Percentiles rank a stretch among this genome's conserved stretches.
These are phyloP conservation scores for Epinotia nisella DNA, from an alignment of 2,888 invertebrate species.

Conservation along the genomic window DNA sequence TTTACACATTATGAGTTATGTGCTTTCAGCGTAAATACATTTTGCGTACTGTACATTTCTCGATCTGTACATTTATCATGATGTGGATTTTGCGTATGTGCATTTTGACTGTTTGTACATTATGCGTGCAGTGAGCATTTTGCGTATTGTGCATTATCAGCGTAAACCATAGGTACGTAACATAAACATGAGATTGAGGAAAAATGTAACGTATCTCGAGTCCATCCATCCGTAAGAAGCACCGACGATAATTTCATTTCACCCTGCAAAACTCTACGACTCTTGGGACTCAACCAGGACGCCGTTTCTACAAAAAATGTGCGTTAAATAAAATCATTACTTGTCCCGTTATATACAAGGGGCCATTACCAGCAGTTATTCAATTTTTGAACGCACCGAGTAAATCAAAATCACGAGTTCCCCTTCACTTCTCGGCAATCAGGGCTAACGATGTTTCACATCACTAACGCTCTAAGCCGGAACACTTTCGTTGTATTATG, in stretches of 20 bases:
- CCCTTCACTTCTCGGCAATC: constrained; percentile 54
- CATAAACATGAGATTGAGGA: constrained; percentile 21
- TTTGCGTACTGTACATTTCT: too few species aligned
- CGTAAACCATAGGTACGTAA: too few species aligned
- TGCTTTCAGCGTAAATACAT: too few species aligned
- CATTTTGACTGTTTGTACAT: too few species aligned
- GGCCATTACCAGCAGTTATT: constrained; percentile 48
- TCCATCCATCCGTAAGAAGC: constrained; percentile 28
- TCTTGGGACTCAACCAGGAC: constrained; percentile 14
- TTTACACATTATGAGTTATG: too few species aligned
- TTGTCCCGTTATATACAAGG: constrained; percentile 41
- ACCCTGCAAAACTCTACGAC: constrained; percentile 22
- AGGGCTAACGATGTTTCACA: constrained; percentile 51
- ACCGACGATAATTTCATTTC: constrained; percentile 15
- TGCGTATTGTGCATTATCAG: too few species aligned
- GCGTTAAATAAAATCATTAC: constrained; percentile 46
- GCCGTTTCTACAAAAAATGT: constrained; percentile 38
- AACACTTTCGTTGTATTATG: constrained; percentile 29
- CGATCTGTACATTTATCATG: too few species aligned
- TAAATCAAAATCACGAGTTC: constrained; percentile 47
- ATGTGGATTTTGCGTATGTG: too few species aligned
- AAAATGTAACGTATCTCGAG: constrained; percentile 11
- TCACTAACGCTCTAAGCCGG: constrained; percentile 41
- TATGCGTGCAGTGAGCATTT: too few species aligned
- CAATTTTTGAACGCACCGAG: constrained; percentile 47